A percentile compares a stretch with the other conserved stretches of the same genome.
Evolutionary conservation across 1,140 invertebrate genomes (phyloP).

Genomic region (Brachionus koreanus): DNA sequence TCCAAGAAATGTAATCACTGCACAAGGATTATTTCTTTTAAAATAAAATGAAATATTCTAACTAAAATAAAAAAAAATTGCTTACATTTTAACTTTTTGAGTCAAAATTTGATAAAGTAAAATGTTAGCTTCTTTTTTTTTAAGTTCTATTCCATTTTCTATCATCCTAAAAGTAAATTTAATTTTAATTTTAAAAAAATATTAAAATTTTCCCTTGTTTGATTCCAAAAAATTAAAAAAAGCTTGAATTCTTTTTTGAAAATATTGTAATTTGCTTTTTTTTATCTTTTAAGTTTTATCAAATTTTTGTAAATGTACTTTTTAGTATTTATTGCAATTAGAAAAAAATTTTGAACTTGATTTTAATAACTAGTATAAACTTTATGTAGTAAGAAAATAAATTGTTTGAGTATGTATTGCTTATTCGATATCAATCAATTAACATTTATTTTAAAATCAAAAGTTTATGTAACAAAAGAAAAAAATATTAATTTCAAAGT

Average conservation of each 20-base stretch:
- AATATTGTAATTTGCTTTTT: no score
- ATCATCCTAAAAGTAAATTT: constrained; percentile 49
- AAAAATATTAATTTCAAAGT: no score
- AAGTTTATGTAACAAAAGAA: no score
- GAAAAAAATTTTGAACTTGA: no score
- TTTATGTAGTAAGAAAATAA: no score
- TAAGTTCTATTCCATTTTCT: constrained; percentile 54
- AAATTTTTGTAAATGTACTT: no score
- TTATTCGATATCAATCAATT: no score
- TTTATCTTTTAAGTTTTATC: no score
- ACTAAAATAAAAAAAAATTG: not conserved
- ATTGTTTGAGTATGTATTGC: no score
- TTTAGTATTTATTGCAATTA: no score
- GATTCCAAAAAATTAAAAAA: not conserved
- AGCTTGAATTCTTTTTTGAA: not conserved
- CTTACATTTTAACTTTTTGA: constrained; percentile 1
- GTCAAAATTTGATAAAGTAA: not conserved
- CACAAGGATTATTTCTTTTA: not conserved
- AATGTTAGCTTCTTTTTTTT: constrained; percentile 46
- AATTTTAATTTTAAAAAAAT: not conserved
- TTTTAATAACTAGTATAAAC: no score
- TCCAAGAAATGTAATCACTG: not conserved
- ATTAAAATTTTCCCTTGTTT: not conserved
- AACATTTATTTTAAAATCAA: no score
- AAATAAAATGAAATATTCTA: not conserved